Evolutionary conservation across 2,797 vertebrate genomes (phyloP).

Genomic region (Rhadinocentrus ornatus): DNA sequence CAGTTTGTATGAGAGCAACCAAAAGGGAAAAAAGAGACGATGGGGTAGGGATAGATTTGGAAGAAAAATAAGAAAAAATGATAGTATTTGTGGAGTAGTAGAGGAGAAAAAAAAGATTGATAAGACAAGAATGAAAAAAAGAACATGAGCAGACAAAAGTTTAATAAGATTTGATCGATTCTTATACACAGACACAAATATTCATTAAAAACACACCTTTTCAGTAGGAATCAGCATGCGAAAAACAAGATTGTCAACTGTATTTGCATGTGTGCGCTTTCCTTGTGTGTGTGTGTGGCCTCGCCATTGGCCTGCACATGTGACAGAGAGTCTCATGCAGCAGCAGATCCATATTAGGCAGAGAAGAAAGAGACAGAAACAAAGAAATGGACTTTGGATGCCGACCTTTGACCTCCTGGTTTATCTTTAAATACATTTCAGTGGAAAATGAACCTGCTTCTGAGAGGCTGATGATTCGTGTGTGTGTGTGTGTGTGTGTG

Average conservation of each 20-base stretch:
- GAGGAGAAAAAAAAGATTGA: too few species aligned
- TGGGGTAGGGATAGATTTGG: not conserved
- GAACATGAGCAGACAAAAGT: not conserved
- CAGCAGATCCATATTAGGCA: constrained; percentile 78
- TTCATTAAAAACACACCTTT: constrained; percentile 36
- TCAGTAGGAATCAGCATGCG: constrained; percentile 38
- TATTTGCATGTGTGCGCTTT: constrained; percentile 14
- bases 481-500: constrained; percentile 22
- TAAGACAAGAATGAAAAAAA: not conserved
- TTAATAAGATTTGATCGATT: not conserved
- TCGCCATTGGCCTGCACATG: constrained; percentile 36
- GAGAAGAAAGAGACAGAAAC: constrained; percentile 53
- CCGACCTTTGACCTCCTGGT: constrained; percentile 57
- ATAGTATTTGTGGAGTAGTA: not conserved
- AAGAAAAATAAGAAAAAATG: not conserved
- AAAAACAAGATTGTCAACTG: constrained; percentile 39
- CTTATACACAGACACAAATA: not conserved
- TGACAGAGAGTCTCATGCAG: constrained; percentile 63
- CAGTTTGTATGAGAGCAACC: too few species aligned
- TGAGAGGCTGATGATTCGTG: constrained; percentile 26
- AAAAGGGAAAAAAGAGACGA: not conserved
- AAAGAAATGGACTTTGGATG: constrained; percentile 58
- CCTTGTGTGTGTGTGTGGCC: constrained; percentile 36
- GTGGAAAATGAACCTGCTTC: constrained; percentile 60
- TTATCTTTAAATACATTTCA: constrained; percentile 62